Base-by-base conservation (phyloP, 2,797 vertebrate species). In the Myotis vivesi region DNA sequence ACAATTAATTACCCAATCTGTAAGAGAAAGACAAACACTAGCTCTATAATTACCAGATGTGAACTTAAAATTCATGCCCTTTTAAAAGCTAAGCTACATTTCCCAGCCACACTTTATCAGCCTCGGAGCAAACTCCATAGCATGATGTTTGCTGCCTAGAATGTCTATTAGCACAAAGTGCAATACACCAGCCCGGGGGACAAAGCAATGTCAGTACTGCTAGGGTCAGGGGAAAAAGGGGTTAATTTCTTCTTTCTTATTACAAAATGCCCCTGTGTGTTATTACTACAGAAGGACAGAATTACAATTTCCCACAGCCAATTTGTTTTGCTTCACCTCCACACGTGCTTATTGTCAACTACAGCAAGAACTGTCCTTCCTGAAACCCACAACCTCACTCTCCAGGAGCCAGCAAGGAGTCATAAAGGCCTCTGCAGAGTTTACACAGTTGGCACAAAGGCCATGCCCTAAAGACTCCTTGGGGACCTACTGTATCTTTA, bases 11-110 rank as follows among this genome's bases (percentile, higher is more conserved):
- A 96, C 49, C 91, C 93, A 92, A 38, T 92, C 93, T 91, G 25
- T 64, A 89, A 89, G 44, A 95, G 75, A 97, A 89, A 96, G 85
- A 89, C 76, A 84, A 20, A 77, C 20, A 77, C 55, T 64, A 68
- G 86, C 88, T 93, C 94, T 96, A 44, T 97, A 97, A 97, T 97
- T 97, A 97, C 33, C 75, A 95, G 94, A 80, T 88, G 86, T 80
- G 82, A 97, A 92, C 91, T 71, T 57, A 87, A 92, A 96, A 89
- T 59, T 13, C 19, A 81, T 88, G 77, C 66, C 91, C 81, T 96
- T 96, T 94, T 51, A 76, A 85, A 96, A 94, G 85, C 82, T 86
- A 69, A 93, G 82, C 83, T 91, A 20, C n/a, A 92, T 73, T 89
- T 93, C 71, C 85, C 79, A 92, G 46, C 33, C 72, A 95, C 28